phyloP scores from a whole-genome alignment of 2,113 vertebrate genomes.

The Cinclus mexicanus region DNA sequence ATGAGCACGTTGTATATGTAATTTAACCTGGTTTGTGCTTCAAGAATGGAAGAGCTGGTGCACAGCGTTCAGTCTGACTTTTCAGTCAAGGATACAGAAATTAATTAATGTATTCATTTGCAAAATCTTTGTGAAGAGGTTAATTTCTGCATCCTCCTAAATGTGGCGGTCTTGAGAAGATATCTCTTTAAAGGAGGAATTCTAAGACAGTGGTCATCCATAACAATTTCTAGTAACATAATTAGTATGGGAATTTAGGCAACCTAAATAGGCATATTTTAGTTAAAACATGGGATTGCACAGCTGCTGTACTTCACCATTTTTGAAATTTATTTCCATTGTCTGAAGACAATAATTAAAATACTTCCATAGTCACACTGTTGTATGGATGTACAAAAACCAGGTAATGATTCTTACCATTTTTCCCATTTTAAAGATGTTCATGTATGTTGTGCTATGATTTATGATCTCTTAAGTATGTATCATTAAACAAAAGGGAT shows the following conservation, averaged over 20 bases:
- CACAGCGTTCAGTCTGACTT: neutral
- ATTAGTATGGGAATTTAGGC: neutral
- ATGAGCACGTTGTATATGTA: neutral
- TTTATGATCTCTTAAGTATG: neutral
- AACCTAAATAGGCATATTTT: neutral
- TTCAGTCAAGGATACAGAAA: neutral
- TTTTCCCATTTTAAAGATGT: neutral
- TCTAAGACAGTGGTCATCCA: neutral
- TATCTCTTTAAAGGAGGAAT: neutral
- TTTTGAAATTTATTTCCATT: neutral
- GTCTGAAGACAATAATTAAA: neutral
- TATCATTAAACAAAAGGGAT: slow-evolving; percentile 2
- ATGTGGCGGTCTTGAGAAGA: neutral
- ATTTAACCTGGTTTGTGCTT: neutral
- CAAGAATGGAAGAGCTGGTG: neutral
- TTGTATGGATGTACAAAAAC: neutral
- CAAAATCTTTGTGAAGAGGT: neutral
- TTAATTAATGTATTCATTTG: neutral
- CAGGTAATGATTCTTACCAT: neutral
- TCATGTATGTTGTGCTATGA: neutral
- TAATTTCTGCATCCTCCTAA: neutral
- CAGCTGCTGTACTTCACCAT: neutral
- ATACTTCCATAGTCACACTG: neutral
- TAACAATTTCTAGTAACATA: neutral
- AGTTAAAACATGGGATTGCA: neutral